Conservation (phyloP, 2,888 invertebrate genomes). For the Anarsia innoxiella region DNA sequence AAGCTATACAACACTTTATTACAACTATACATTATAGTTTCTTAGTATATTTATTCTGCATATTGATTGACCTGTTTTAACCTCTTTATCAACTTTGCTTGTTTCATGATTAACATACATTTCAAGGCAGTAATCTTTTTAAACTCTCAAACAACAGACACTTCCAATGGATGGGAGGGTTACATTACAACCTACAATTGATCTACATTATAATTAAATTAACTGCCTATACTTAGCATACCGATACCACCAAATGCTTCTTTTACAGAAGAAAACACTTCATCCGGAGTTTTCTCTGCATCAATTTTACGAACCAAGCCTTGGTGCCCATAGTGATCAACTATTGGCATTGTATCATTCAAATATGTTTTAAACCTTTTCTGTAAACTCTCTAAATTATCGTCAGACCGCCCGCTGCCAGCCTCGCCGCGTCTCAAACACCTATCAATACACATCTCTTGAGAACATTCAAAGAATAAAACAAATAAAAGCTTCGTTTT, state of each 20-base stretch:
- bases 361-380: slow-evolving; percentile 92
- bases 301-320: slow-evolving; percentile 85
- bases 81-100: too few species aligned
- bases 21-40: too few species aligned
- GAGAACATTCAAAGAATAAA: slow-evolving; percentile 92
- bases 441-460: slow-evolving; percentile 87
- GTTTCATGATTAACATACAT: too few species aligned
- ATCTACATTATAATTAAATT: too few species aligned
- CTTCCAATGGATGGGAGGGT: too few species aligned
- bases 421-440: slow-evolving; percentile 91
- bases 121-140: too few species aligned
- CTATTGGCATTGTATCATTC: slow-evolving; percentile 92
- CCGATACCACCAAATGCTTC: slow-evolving; percentile 61
- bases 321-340: slow-evolving; percentile 83
- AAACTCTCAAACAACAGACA: too few species aligned
- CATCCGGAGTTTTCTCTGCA: slow-evolving; percentile 78
- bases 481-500: slow-evolving; percentile 91
- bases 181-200: too few species aligned
- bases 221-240: slow-evolving; percentile 37
- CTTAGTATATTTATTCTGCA: too few species aligned
- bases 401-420: slow-evolving; percentile 95
- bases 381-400: slow-evolving; percentile 90
- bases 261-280: slow-evolving; percentile 79
- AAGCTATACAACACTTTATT: too few species aligned
- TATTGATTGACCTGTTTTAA: too few species aligned